Evolutionary conservation across 2,888 invertebrate species (phyloP).

Genomic region (Pyrgus malvae): DNA sequence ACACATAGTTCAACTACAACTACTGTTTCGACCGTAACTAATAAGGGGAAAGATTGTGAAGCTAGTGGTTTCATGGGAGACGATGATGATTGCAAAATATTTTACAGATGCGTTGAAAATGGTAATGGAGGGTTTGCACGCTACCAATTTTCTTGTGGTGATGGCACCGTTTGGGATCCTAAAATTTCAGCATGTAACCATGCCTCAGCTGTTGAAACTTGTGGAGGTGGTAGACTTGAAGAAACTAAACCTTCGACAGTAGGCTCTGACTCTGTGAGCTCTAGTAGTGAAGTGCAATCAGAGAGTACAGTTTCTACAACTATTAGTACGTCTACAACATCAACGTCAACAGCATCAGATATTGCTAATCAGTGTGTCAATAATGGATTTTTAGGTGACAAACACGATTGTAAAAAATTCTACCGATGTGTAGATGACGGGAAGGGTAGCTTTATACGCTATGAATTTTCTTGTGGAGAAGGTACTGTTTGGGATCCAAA

Average conservation of each 20-base stretch:
- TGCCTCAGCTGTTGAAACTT: slow-evolving; percentile 52
- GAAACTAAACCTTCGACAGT: no score
- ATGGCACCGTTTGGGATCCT: slow-evolving; percentile 85
- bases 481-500: slow-evolving; percentile 84
- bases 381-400: slow-evolving; percentile 87
- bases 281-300: no score
- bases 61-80: slow-evolving; percentile 37
- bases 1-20: slow-evolving; percentile 29
- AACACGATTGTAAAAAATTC: slow-evolving; percentile 86
- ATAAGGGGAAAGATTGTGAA: slow-evolving; percentile 30
- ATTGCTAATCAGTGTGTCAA: slow-evolving; percentile 55
- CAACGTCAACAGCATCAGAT: slow-evolving; percentile 5
- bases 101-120: slow-evolving; percentile 55
- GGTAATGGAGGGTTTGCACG: slow-evolving; percentile 81
- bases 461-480: slow-evolving; percentile 84
- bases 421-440: slow-evolving; percentile 86
- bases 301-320: slow-evolving; percentile 5
- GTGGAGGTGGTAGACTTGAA: slow-evolving; percentile 27
- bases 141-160: slow-evolving; percentile 85
- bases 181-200: slow-evolving; percentile 81
- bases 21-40: slow-evolving; percentile 4
- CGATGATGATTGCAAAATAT: slow-evolving; percentile 37
- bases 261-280: no score
- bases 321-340: slow-evolving; percentile 1
- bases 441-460: slow-evolving; percentile 79